A percentile compares a stretch with the other conserved stretches of the same genome.
Conservation (phyloP, 2,888 invertebrate genomes). For the Synergus itoensis region DNA sequence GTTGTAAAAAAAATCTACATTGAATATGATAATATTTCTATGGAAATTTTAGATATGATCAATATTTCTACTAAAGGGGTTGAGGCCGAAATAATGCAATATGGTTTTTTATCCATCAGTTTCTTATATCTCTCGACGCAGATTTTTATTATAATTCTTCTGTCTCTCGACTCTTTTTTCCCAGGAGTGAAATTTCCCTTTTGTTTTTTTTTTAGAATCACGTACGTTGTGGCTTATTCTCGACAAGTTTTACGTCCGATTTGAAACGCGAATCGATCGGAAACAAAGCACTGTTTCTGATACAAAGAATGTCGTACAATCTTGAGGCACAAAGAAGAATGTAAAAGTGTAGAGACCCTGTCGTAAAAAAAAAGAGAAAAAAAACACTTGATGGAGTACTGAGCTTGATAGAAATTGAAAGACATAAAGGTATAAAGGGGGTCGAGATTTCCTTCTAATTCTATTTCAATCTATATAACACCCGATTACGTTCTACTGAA, state of each 20-base stretch:
- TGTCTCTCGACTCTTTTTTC: background rate
- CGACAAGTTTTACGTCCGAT: slow-evolving; percentile 44
- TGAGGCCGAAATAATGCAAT: no score
- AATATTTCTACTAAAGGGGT: no score
- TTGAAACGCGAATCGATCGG: slow-evolving; percentile 45
- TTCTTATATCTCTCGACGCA: no score
- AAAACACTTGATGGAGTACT: background rate
- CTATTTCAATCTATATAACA: background rate
- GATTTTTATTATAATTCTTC: no score
- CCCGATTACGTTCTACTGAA: no score
- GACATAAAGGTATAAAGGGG: slow-evolving; percentile 6
- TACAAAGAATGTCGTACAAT: slow-evolving; percentile 41
- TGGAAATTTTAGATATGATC: no score
- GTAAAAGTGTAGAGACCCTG: background rate
- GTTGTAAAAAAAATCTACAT: no score
- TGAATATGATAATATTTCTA: no score
- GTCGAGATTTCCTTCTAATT: background rate
- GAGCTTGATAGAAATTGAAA: slow-evolving; percentile 5
- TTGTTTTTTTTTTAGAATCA: slow-evolving; percentile 4
- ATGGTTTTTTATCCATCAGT: no score
- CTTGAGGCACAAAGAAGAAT: slow-evolving; percentile 21
- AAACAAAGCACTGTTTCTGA: slow-evolving; percentile 42
- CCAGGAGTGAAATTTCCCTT: background rate
- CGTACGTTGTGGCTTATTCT: slow-evolving; percentile 25
- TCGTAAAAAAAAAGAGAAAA: background rate